Conservation (phyloP, 64 coral and sea anemone genomes). For the Montipora cactus region DNA sequence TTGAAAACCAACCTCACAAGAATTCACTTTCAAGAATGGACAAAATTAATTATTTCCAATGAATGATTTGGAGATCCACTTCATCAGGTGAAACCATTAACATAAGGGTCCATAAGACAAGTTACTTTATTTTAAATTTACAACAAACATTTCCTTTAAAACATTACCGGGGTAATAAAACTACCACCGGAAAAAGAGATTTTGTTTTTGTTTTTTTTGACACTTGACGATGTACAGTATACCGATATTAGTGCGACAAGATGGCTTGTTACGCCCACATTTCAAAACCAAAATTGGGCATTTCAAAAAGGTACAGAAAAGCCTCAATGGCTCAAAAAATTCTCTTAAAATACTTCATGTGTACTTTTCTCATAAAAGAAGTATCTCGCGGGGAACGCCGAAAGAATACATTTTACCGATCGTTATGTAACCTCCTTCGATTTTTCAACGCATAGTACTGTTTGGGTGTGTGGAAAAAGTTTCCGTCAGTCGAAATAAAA, state of each 20-base stretch:
- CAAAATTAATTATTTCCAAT: neutral
- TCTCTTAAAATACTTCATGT: neutral
- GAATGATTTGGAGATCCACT: neutral
- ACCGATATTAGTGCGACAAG: neutral
- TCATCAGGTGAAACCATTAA: neutral
- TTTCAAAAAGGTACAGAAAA: neutral
- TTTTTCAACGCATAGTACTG: neutral
- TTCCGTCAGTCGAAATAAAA: neutral
- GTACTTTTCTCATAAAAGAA: too few relatives aligned
- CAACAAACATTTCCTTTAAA: slow-evolving; percentile 2
- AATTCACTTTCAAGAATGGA: too few relatives aligned
- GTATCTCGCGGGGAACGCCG: too few relatives aligned
- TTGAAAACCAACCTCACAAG: too few relatives aligned
- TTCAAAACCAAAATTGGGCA: neutral
- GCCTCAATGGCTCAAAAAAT: neutral
- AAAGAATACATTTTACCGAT: too few relatives aligned
- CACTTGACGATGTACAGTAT: neutral
- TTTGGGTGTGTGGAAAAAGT: neutral
- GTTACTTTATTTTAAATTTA: neutral
- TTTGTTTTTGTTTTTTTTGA: neutral
- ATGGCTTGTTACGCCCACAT: neutral
- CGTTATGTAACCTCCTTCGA: neutral
- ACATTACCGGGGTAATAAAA: slow-evolving; percentile 22
- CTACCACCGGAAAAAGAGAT: neutral
- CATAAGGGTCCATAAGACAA: neutral